Evolutionary conservation across 2,113 vertebrate genomes (phyloP), one percentile per base, ranked within the genome.

Genomic region (Podilymbus podiceps): DNA sequence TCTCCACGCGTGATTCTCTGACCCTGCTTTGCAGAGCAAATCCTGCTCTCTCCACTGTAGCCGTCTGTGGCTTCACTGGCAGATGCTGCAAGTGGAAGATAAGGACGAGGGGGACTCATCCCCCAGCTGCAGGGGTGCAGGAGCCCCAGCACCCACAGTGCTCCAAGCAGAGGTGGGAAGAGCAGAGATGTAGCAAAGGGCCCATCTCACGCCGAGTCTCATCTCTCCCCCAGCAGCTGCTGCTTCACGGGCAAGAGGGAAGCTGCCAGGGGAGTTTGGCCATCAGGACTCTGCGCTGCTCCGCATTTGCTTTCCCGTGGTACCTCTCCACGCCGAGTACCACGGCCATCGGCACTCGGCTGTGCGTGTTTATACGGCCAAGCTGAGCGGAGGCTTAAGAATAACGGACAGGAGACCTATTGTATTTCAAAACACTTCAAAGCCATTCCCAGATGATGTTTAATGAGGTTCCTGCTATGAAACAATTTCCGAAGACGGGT

Each of bases 281-380:
- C 33, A 30, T 16, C 52, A 53, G 35, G 12, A 47, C 16, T 11
- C 31, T 30, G 5, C 21, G 18, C 20, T 52, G 11, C 13, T 55
- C 22, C 31, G 33, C 8, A 19, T 85, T 10, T 19, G 20, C 33
- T 59, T 53, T 78, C 19, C 53, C 40, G 0, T n/a, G 40, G 14
- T 52, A 18, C 35, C 24, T 27, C 49, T 44, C 31, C 59, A 27
- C 42, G 68, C 35, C 35, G 46, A 56, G 18, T 27, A 4, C 63
- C 30, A 50, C 0, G 0, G 58, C 52, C 66, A 8, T 40, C 5
- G 4, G 17, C 0, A 2, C 47, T 15, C 33, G 22, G 52, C 55
- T 78, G 24, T 53, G 33, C 0, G 0, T 13, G 15, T 46, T 64
- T 59, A 47, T 9, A 16, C 33, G 78, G 83, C 60, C 75, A 40